These are phyloP conservation scores for Parapristionchus giblindavisi DNA, from an alignment of 2,888 invertebrate species.

Conservation along the genomic window DNA sequence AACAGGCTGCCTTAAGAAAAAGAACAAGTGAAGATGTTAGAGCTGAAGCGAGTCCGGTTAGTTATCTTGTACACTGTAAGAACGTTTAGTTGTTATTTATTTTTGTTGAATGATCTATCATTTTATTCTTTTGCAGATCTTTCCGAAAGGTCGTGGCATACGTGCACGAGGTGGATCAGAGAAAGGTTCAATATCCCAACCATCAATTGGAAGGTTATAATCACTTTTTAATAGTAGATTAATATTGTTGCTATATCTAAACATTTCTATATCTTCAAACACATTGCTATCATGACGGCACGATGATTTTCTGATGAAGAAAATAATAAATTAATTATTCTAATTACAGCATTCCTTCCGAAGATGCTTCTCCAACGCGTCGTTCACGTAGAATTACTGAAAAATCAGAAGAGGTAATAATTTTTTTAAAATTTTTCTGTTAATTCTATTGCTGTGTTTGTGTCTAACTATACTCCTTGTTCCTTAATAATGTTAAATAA, in stretches of 20 bases:
- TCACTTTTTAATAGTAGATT: too few relatives aligned
- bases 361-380: slow-evolving; percentile 6
- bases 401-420: background rate
- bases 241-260: too few relatives aligned
- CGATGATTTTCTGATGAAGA: background rate
- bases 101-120: background rate
- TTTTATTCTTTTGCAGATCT: background rate
- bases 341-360: background rate
- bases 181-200: too few relatives aligned
- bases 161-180: too few relatives aligned
- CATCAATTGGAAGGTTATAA: too few relatives aligned
- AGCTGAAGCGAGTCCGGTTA: slow-evolving; percentile 8
- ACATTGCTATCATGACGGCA: too few relatives aligned
- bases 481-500: too few relatives aligned
- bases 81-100: background rate
- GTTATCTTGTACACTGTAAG: too few relatives aligned
- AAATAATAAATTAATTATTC: background rate
- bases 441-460: too few relatives aligned
- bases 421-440: background rate
- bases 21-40: slow-evolving; percentile 13
- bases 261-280: too few relatives aligned
- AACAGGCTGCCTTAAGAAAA: background rate
- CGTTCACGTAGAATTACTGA: slow-evolving; percentile 14
- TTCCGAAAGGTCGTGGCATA: slow-evolving; percentile 13
- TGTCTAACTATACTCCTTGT: too few relatives aligned